These are phyloP conservation scores for Parus major DNA, from an alignment of 2,113 vertebrate species.

Conservation along the genomic window DNA sequence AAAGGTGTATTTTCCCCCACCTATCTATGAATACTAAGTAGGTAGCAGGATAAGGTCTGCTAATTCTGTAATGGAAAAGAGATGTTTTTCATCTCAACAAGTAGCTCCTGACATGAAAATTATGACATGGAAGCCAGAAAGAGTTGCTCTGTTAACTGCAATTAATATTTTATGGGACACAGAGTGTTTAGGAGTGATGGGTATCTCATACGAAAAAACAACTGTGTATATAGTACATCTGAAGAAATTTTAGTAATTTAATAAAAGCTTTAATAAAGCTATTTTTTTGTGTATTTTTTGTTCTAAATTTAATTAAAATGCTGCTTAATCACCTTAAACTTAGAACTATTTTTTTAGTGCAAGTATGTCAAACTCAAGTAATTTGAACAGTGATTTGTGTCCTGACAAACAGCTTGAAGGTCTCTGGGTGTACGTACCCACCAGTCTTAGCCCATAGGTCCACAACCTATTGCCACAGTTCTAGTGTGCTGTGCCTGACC, in stretches of 20 bases:
- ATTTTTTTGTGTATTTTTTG: rapidly evolving
- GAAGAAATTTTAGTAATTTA: background rate
- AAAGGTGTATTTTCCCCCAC: background rate
- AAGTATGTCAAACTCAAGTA: background rate
- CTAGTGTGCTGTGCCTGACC: background rate
- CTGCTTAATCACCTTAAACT: background rate
- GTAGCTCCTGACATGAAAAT: background rate
- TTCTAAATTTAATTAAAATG: background rate
- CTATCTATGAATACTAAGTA: background rate
- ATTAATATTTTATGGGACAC: background rate
- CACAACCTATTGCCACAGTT: background rate
- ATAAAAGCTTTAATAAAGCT: background rate
- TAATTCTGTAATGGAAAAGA: background rate
- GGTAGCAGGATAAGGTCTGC: background rate
- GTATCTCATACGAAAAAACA: background rate
- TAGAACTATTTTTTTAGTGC: background rate
- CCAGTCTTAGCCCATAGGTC: rapidly evolving
- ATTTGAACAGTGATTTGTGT: background rate
- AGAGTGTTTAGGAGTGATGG: background rate
- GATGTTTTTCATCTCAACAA: background rate
- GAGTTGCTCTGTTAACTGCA: background rate
- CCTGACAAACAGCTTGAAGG: background rate
- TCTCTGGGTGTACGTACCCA: background rate
- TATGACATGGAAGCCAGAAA: background rate
- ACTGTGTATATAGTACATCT: background rate